Base-by-base conservation (phyloP, 2,888 invertebrate species). In the Cylloceria caligata region DNA sequence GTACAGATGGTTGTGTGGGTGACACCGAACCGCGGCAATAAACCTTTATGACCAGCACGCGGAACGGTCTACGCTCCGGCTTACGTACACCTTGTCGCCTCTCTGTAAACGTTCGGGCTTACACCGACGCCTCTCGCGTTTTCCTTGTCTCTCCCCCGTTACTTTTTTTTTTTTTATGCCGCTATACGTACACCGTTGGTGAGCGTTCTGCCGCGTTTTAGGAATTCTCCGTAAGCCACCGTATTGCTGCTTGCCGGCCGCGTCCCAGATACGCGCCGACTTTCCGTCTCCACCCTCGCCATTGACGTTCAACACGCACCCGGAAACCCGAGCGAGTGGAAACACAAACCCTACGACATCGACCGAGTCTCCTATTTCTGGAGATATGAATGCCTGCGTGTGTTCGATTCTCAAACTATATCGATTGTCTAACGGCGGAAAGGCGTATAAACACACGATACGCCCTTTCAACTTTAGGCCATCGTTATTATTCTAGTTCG, bases 11-110 rank as follows among this genome's bases (percentile, higher is more conserved):
- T 2, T 76, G 69, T 60, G 76, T 72, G 83, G 79, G 73, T 60
- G 79, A 76, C 52, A 62, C 36, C 55, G 82, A 82, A 73, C 80
- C 78, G 67, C 81, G 83, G 88, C 87, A 85, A 88, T 89, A 89
- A 89, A 89, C 86, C 87, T 89, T 89, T 85, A 89, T 81, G 86
- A 77, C 77, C 78, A n/a, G n/a, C n/a, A 60, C 67, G 79, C 60
- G 72, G 72, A 82, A 79, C 39, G 82, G 67, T 71, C 82, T 82
- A 72, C 60, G 71, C 57, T 62, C 34, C 45, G 76, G 72, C 83
- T 83, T 83, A 80, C 79, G 68, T 76, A 80, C 80, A 83, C 83
- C 80, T 83, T 83, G 83, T 83, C 80, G 83, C 80, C 83, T 83
- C 64, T 76, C 76, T 60, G 81, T 82, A 82, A 82, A 82, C 81